Conservation (phyloP, 1,140 invertebrate species). For the Medauroidea extradentata region DNA sequence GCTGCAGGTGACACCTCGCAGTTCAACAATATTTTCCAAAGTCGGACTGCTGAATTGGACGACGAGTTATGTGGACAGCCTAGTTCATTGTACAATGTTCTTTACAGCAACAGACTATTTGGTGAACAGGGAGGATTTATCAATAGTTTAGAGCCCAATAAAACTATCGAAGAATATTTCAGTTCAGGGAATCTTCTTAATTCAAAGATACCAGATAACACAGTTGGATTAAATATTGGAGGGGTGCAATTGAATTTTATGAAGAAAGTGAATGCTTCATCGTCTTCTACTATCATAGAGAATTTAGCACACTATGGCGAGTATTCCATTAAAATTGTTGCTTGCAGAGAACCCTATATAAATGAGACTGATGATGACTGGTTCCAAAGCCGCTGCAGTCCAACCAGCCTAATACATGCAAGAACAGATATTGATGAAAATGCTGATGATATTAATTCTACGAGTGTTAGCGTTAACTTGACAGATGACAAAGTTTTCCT, state of each 20-base stretch:
- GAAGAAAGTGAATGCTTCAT: neutral
- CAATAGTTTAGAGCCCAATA: neutral
- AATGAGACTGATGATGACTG: constrained; percentile 32
- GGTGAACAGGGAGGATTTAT: neutral
- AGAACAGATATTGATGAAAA: constrained; percentile 35
- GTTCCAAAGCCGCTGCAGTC: constrained; percentile 7
- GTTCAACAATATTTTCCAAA: neutral
- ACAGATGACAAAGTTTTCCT: constrained; percentile 37
- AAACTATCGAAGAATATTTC: no score
- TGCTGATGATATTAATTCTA: constrained; percentile 37
- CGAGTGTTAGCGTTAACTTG: constrained; percentile 28
- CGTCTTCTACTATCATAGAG: neutral
- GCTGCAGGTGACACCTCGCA: neutral
- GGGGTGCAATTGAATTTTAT: neutral
- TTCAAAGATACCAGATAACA: no score
- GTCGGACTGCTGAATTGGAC: neutral
- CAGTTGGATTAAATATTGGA: no score
- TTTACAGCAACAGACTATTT: neutral
- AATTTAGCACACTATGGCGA: constrained; percentile 44
- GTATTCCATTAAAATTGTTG: constrained; percentile 48
- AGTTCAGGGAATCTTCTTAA: no score
- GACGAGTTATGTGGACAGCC: neutral
- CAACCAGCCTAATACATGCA: constrained; percentile 15
- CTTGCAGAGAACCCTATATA: constrained; percentile 42
- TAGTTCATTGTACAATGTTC: neutral